These are phyloP conservation scores for Ahaetulla prasina DNA, from an alignment of 2,113 vertebrate genomes.

Conservation along the genomic window DNA sequence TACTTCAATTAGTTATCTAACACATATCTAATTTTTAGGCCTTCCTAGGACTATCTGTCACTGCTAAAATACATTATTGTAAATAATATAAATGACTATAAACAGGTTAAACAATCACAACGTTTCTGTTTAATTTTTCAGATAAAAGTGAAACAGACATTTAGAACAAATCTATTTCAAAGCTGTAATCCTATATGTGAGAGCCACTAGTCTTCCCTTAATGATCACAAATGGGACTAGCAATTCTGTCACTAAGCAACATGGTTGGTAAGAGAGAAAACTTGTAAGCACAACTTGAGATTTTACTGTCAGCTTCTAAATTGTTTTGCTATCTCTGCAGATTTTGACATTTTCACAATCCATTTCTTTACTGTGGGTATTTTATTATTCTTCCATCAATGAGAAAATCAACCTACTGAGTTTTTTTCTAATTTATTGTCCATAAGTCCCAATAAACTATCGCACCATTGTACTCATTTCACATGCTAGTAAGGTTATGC, in stretches of 20 bases:
- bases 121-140: background rate
- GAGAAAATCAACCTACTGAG: background rate
- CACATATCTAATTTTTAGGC: background rate
- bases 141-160: background rate
- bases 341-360: background rate
- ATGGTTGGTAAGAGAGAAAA: background rate
- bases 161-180: background rate
- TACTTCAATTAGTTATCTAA: background rate
- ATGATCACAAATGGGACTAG: background rate
- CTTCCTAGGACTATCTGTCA: background rate
- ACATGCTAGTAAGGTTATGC: no score
- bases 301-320: background rate
- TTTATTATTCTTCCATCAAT: background rate
- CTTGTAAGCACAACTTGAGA: background rate
- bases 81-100: background rate
- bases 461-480: no score
- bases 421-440: background rate
- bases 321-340: background rate
- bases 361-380: background rate
- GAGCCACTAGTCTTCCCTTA: background rate
- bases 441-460: background rate
- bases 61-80: background rate
- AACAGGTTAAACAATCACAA: background rate
- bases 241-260: background rate
- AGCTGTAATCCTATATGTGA: background rate